Base-by-base conservation (phyloP, 2,888 invertebrate species). In the Parnassius apollo region DNA sequence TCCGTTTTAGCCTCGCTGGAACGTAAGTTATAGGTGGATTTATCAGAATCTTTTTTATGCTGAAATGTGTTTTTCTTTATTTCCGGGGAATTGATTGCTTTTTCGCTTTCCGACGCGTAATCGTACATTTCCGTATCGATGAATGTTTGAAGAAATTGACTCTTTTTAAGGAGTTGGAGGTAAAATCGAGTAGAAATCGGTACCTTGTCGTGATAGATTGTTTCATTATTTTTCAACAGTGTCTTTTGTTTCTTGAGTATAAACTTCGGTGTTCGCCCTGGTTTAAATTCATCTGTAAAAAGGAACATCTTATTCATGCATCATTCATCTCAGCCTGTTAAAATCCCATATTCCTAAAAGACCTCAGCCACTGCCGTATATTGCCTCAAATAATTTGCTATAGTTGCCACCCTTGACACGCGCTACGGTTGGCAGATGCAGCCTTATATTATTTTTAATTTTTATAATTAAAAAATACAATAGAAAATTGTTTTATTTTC, bases 171-270 rank as follows among this genome's bases (percentile, higher is more conserved):
- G 10, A 91, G 73, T 68, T 91, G 90, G 0, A 91, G 79, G 66
- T 88, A 86, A 65, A 91, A 92, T 3, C 92, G 78, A 0, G 90
- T 91, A 2, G 86, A 87, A 46, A 91, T 84, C 0, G 92, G 83
- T 0, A 92, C 89, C 74, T 91, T 91, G 65, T 91, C 91, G 70
- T 88, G 81, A 69, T 81, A 90, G 4, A 91, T 65, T 0, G 90
- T 91, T 73, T 92, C 91, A 65, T 82, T 88, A 12, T 68, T 72
- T 73, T 85, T 91, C 18, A 91, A 70, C 10, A 91, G 68, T 22
- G 78, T 78, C 61, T 80, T 90, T 57, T 85, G 83, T 10, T 83
- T 80, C 71, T 87, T 91, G 0, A 70, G 35, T 59, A 77, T 75
- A 1, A 66, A 61, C 74, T 85, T 88, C 1, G 78, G 67, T 2